phyloP scores from a whole-genome alignment of 2,113 vertebrate species.

The Anguilla japonica region DNA sequence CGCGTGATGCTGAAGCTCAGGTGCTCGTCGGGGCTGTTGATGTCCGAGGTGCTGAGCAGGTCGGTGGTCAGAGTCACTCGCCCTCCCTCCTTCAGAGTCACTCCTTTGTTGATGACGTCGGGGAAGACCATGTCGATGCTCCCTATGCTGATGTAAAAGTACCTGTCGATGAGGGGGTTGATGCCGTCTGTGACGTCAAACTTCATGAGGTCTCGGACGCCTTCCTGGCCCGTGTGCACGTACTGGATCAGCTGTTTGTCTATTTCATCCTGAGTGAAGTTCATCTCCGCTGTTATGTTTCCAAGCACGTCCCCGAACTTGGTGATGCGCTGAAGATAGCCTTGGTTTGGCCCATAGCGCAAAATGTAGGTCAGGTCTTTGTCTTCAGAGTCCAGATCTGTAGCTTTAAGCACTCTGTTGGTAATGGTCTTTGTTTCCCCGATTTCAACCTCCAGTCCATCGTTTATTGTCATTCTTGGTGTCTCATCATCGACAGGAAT shows the following conservation, averaged over 20 bases:
- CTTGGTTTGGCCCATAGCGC: slow-evolving; percentile 49
- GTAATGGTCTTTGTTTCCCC: slow-evolving; percentile 59
- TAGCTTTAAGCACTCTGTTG: slow-evolving; percentile 58
- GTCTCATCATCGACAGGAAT: slow-evolving; percentile 62
- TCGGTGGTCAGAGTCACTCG: slow-evolving; percentile 58
- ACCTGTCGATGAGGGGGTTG: slow-evolving; percentile 56
- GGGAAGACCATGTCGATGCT: slow-evolving; percentile 53
- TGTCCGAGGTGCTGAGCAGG: slow-evolving; percentile 59
- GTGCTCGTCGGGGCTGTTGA: slow-evolving; percentile 57
- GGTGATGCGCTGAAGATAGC: slow-evolving; percentile 72
- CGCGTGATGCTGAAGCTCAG: slow-evolving; percentile 53
- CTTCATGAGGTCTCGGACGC: slow-evolving; percentile 58
- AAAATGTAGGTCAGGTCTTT: slow-evolving; percentile 62
- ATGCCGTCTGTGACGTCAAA: slow-evolving; percentile 71
- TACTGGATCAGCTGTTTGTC: slow-evolving; percentile 56
- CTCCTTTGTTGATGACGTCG: slow-evolving; percentile 59
- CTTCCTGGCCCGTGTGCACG: slow-evolving; percentile 54
- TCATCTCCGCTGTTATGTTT: slow-evolving; percentile 60
- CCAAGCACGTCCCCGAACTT: slow-evolving; percentile 63
- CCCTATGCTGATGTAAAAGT: slow-evolving; percentile 58
- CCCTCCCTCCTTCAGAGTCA: slow-evolving; percentile 57
- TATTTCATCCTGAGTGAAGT: slow-evolving; percentile 68
- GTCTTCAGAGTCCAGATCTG: slow-evolving; percentile 62
- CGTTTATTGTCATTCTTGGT: slow-evolving; percentile 54
- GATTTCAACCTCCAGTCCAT: slow-evolving; percentile 54